Conservation (phyloP, 2,113 vertebrate genomes). For the Oplegnathus fasciatus region DNA sequence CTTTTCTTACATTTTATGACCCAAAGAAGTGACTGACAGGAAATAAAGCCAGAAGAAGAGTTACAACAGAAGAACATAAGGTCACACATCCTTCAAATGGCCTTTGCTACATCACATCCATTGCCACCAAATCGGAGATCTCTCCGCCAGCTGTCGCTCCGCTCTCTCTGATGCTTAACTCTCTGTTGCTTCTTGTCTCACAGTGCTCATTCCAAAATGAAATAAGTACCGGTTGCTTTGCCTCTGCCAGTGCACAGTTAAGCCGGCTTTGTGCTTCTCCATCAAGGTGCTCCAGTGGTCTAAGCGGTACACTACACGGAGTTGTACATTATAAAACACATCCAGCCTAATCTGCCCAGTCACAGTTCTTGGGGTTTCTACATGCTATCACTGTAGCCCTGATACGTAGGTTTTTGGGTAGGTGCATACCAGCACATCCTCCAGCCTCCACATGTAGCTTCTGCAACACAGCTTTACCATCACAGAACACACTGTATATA, state of each 20-base stretch:
- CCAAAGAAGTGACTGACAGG: background rate
- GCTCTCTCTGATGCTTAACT: conserved; percentile 23
- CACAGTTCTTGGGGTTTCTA: background rate
- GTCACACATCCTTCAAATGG: conserved; percentile 34
- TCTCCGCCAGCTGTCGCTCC: conserved; percentile 34
- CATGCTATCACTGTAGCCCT: background rate
- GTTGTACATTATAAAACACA: background rate
- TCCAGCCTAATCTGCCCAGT: background rate
- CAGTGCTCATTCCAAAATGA: conserved; percentile 9
- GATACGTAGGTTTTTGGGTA: background rate
- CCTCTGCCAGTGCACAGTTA: conserved; percentile 8
- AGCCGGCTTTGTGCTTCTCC: background rate
- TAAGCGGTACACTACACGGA: background rate
- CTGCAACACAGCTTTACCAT: background rate
- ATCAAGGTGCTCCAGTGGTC: background rate
- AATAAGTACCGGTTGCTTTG: background rate
- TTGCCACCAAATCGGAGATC: conserved; percentile 29
- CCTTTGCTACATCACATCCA: conserved; percentile 10
- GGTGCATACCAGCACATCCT: background rate
- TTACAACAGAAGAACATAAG: conserved; percentile 15
- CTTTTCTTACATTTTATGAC: conserved; percentile 5
- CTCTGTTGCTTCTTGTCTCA: conserved; percentile 1
- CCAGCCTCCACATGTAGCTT: background rate
- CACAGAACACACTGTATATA: background rate
- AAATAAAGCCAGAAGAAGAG: conserved; percentile 10